Base-by-base conservation (phyloP, 2,797 vertebrate species). In the Sciurus vulgaris region DNA sequence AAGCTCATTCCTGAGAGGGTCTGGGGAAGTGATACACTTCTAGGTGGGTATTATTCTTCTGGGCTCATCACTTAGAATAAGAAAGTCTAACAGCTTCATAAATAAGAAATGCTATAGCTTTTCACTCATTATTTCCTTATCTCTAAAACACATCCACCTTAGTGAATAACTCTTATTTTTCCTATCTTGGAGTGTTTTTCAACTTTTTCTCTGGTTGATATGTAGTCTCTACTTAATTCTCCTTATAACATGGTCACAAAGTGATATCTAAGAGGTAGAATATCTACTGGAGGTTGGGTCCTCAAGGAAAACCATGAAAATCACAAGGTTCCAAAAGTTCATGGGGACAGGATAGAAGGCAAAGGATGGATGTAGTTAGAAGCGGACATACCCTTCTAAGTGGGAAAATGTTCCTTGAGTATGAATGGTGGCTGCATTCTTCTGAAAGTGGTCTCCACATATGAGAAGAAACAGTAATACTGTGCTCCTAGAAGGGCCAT, bases 21-120 rank as follows among this genome's bases (percentile, higher is more conserved):
- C 5, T 54, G 22, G 10, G 38, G 17, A 67, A 26, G 6, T 41
- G 7, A 74, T 41, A 41, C 20, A 54, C 47, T 84, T 92, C 73
- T 82, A 49, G 54, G 38, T 0, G 35, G 8, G 7, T 38, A 8
- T 87, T 87, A 38, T 38, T 73, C 44, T 83, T 89, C 73, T 73
- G 65, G 44, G 44, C 33, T 85, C 86, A 22, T 61, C 70, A 84
- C 56, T 85, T 85, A 81, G 59, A 90, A 78, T 56, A 86, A 82
- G n/a, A 59, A 94, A 54, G 30, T 10, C 35, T 93, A 56, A 38
- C 26, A 56, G 65, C 4, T 74, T 78, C 6, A 59, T 51, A 91
- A 91, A 94, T 91, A 88, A 76, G n/a, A 90, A 76, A 49, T 51
- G 15, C 38, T 72, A 67, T 12, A 86, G 61, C 28, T 93, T 86